Percentiles rank a stretch among this genome's conserved stretches.
phyloP scores from a whole-genome alignment of 2,888 invertebrate genomes.

The Drosophila nigricruria region DNA sequence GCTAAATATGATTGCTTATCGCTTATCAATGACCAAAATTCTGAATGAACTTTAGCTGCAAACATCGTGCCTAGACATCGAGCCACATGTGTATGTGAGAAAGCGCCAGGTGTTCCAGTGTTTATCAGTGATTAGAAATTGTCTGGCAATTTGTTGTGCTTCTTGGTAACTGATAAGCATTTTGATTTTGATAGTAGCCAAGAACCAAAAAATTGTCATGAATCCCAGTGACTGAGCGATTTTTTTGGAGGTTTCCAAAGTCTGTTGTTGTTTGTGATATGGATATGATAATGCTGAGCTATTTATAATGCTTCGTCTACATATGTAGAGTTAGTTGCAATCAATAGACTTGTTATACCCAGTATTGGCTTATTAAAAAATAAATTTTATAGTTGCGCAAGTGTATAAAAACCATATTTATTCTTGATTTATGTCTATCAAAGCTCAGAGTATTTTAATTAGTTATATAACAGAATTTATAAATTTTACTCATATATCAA shows the following conservation, averaged over 20 bases:
- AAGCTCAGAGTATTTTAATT: too few species aligned
- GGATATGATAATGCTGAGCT: background rate
- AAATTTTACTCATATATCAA: background rate
- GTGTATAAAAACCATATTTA: background rate
- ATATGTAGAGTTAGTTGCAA: background rate
- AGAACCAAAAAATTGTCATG: background rate
- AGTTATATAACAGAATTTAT: background rate
- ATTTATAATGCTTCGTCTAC: conserved; percentile 4
- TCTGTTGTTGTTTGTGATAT: background rate
- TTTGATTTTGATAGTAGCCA: conserved; percentile 1
- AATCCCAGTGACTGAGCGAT: conserved; percentile 12
- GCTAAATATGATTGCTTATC: conserved; percentile 3
- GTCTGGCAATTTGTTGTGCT: conserved; percentile 42
- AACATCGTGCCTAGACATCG: background rate
- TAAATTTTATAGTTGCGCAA: background rate
- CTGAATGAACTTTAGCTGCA: conserved; percentile 51
- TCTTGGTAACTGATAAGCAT: conserved; percentile 31
- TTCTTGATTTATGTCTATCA: background rate
- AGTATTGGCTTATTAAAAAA: background rate
- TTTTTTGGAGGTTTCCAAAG: background rate
- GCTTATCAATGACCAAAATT: conserved; percentile 48
- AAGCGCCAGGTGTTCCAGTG: conserved; percentile 40
- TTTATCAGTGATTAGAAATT: conserved; percentile 48
- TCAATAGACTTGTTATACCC: background rate
- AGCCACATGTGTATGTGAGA: conserved; percentile 16